Evolutionary conservation across 2,113 vertebrate species (phyloP), one percentile per base, ranked within the genome.

Genomic region (Jacana jacana): DNA sequence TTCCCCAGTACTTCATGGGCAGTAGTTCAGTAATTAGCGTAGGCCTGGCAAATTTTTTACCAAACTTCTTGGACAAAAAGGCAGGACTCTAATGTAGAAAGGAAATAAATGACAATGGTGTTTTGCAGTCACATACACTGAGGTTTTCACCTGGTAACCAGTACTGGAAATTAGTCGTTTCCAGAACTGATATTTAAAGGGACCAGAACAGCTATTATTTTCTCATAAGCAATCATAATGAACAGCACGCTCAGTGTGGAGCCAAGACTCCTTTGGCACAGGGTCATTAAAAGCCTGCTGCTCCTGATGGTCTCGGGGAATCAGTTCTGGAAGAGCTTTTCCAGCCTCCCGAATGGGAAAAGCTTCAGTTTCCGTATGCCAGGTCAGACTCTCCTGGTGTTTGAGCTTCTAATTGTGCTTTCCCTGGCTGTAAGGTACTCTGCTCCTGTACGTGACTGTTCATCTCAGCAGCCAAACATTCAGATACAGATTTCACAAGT

Each of bases 41-140:
- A 86, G 30, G 1, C 61, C 46, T 37, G 9, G 14, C 37, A 65
- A 79, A 82, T 79, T 51, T 39, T 65, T 71, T 60, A 25, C n/a
- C 15, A 16, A 69, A 35, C 10, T 20, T 35, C 17, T 61, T 68
- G 88, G 42, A 31, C 31, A 40, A 52, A 83, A 86, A 55, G 14
- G 28, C 11, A 60, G 23, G 7, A 17, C 17, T 51, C 8, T 8
- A 14, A 6, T 0, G 6, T 39, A 8, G 15, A 52, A n/a, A 27
- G 24, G 1, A n/a, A 48, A n/a, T 0, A 44, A 18, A 25, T 1
- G 2, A 5, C 33, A n/a, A 27, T 7, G 7, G 33, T 69, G 2
- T 49, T 82, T 88, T 91, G 23, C 18, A 33, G 25, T 51, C 39
- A 28, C 11, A 8, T 35, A 27, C 11, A 6, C 13, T 39, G 17